Base-by-base conservation (phyloP, 2,797 vertebrate species). In the Phylloscopus collybita region DNA sequence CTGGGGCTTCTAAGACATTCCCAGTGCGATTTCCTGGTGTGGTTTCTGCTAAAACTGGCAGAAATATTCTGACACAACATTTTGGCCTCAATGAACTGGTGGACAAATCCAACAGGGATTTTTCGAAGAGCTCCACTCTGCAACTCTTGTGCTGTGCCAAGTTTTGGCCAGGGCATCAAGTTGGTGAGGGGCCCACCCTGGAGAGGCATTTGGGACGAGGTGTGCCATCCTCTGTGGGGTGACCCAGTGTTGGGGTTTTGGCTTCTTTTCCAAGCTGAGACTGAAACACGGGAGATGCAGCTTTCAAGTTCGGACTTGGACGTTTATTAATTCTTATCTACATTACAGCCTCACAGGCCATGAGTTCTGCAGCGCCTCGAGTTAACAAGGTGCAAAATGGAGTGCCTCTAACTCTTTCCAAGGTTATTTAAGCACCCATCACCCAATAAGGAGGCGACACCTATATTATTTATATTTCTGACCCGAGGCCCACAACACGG, bases 131-230 rank as follows among this genome's bases (percentile, higher is more conserved):
- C 64, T 86, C n/a, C 10, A 0, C 20, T 36, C 49, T 26, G 40
- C 62, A 71, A 21, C 60, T 47, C 32, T 61, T 3, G 0, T 1
- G 13, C 2, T 0, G 1, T 23, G 34, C 4, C 7, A 27, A 15
- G 19, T 50, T 82, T 60, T 54, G 26, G 8, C 69, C 81, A 5
- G 7, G 42, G 25, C 36, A 11, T 62, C 64, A 0, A 0, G 0
- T 13, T 19, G 40, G 6, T 29, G 67, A n/a, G 59, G 34, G 22
- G 9, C 54, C 10, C 16, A 57, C 3, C 1, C 59, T n/a, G 69
- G 49, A 38, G 69, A 4, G 53, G 12, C 30, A 1, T 5, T 19
- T 19, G 49, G 69, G 40, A 23, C 6, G 2, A 3, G 0, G 0
- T 18, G 30, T 81, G 32, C 61, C 74, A 7, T 26, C 27, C 64